Evolutionary conservation across 2,113 vertebrate species (phyloP).

Genomic region (Poeciliopsis occidentalis): DNA sequence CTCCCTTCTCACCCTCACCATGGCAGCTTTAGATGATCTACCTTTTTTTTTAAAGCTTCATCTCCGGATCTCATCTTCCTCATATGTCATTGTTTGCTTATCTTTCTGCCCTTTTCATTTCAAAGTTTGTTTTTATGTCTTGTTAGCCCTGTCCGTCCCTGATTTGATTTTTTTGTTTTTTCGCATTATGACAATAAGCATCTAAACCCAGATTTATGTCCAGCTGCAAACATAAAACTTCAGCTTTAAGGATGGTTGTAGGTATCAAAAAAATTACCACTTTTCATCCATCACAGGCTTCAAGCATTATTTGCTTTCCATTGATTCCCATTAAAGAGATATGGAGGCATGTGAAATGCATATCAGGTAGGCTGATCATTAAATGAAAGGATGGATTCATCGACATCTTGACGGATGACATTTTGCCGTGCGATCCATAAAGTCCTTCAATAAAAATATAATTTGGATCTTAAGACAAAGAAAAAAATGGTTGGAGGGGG

Average conservation of each 20-base stretch:
- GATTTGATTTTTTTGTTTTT: not conserved
- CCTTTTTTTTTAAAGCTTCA: constrained; percentile 13
- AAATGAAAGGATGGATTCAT: constrained; percentile 80
- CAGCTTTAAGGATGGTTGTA: constrained; percentile 20
- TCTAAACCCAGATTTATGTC: constrained; percentile 21
- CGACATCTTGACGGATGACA: constrained; percentile 84
- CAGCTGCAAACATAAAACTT: constrained; percentile 28
- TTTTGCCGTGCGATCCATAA: constrained; percentile 78
- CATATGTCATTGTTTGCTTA: constrained; percentile 52
- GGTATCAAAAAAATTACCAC: constrained; percentile 61
- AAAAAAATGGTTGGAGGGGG: not conserved
- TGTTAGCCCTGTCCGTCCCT: not conserved
- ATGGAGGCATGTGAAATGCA: constrained; percentile 77
- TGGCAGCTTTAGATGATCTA: no score
- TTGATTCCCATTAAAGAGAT: constrained; percentile 80
- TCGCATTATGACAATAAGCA: constrained; percentile 39
- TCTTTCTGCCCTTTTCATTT: constrained; percentile 66
- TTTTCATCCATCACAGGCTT: constrained; percentile 55
- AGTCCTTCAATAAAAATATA: constrained; percentile 78
- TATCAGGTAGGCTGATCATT: constrained; percentile 76
- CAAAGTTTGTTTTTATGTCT: not conserved
- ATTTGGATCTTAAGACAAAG: constrained; percentile 74
- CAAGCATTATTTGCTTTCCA: constrained; percentile 73
- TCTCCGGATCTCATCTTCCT: constrained; percentile 30
- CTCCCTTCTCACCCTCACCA: no score